Percentiles rank a stretch among this genome's conserved stretches.
These are phyloP conservation scores for Araneus ventricosus DNA, from an alignment of 1,140 invertebrate species.

Conservation along the genomic window DNA sequence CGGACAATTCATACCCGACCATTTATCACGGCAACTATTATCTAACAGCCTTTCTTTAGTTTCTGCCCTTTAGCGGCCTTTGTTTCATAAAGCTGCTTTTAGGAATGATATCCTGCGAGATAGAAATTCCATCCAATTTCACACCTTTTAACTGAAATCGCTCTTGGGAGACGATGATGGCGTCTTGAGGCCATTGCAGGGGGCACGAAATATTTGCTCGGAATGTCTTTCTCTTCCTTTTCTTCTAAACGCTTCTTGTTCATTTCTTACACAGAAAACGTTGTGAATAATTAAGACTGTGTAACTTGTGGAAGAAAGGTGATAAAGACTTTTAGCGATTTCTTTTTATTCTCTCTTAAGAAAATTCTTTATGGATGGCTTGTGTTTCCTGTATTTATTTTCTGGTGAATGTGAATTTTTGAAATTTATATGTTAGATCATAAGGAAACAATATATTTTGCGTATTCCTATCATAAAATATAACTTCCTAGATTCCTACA, in stretches of 20 bases:
- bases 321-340: neutral
- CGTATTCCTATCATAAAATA: too few relatives aligned
- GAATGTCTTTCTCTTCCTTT: neutral
- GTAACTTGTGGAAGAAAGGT: neutral
- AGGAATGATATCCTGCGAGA: neutral
- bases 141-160: neutral
- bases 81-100: conserved; percentile 2
- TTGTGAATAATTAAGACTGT: neutral
- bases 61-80: neutral
- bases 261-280: neutral
- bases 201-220: neutral
- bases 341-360: neutral
- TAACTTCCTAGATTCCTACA: too few relatives aligned
- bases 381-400: neutral
- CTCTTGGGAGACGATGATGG: neutral
- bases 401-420: neutral
- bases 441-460: too few relatives aligned
- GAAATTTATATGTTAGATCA: neutral
- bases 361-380: neutral
- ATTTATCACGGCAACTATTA: neutral
- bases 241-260: neutral
- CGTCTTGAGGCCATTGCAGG: neutral
- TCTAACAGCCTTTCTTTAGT: neutral
- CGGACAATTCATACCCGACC: neutral
- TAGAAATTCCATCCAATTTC: neutral